Conservation (phyloP, 2,888 invertebrate genomes). For the Ennomos fuscantarius region DNA sequence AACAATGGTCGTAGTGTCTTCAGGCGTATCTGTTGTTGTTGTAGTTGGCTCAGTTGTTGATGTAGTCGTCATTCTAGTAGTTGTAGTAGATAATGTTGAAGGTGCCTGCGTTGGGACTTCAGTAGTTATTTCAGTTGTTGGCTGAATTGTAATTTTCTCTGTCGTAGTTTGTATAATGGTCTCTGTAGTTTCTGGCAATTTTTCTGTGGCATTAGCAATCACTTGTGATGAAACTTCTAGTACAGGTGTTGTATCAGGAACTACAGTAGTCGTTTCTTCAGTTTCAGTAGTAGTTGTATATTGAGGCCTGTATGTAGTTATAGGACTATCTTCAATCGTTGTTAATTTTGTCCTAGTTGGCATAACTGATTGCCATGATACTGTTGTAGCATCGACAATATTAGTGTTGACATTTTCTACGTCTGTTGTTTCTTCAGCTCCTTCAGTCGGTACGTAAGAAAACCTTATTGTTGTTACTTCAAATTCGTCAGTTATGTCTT, state of each 20-base stretch:
- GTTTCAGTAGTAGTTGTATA: conserved; percentile 62
- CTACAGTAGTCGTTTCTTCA: conserved; percentile 62
- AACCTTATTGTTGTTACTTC: conserved; percentile 79
- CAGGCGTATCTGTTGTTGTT: conserved; percentile 50
- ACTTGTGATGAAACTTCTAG: conserved; percentile 69
- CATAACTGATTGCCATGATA: conserved; percentile 63
- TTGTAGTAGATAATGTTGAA: conserved; percentile 39
- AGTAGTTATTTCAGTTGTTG: conserved; percentile 30
- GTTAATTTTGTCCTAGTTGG: conserved; percentile 60
- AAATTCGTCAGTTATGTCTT: conserved; percentile 65
- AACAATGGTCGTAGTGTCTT: conserved; percentile 61
- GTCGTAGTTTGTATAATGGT: conserved; percentile 33
- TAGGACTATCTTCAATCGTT: conserved; percentile 56
- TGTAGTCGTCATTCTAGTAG: conserved; percentile 33
- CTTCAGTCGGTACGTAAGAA: conserved; percentile 70
- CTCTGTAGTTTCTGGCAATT: conserved; percentile 42
- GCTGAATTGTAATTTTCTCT: conserved; percentile 28
- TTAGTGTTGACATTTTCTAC: conserved; percentile 36
- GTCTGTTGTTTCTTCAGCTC: conserved; percentile 48
- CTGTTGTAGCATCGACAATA: conserved; percentile 48
- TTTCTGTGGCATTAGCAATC: conserved; percentile 51
- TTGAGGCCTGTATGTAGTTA: conserved; percentile 77
- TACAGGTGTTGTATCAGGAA: conserved; percentile 59
- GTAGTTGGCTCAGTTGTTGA: conserved; percentile 41
- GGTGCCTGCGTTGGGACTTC: conserved; percentile 29